phyloP scores from a whole-genome alignment of 2,888 invertebrate species.

The Drosophila imparisetae region DNA sequence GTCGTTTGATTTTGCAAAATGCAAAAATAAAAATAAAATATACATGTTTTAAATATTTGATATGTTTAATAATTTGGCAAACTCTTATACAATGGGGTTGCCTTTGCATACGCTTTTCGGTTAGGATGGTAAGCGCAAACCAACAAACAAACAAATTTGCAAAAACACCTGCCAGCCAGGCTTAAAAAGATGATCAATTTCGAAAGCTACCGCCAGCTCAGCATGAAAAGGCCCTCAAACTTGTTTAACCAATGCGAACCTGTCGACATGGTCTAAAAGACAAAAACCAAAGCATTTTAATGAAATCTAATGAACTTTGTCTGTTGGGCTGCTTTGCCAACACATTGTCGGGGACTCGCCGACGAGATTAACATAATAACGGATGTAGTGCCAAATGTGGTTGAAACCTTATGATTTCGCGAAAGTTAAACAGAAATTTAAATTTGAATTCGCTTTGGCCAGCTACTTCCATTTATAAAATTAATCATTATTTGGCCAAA shows the following conservation, averaged over 20 bases:
- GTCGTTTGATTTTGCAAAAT: constrained; percentile 12
- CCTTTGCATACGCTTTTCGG: not conserved
- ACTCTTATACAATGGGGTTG: constrained; percentile 25
- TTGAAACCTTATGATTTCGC: constrained; percentile 28
- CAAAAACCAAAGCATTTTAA: constrained; percentile 44
- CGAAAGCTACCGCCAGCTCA: constrained; percentile 40
- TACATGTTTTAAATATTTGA: not conserved
- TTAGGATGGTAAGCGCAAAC: constrained; percentile 1
- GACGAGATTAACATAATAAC: constrained; percentile 67
- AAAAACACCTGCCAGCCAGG: constrained; percentile 13
- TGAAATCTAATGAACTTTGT: constrained; percentile 49
- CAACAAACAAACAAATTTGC: not conserved
- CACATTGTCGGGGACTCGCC: constrained; percentile 54
- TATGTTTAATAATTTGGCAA: constrained; percentile 14
- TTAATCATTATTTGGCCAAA: constrained; percentile 56
- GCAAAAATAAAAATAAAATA: not conserved
- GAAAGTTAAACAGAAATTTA: constrained; percentile 40
- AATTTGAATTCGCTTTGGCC: constrained; percentile 38
- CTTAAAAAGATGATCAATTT: constrained; percentile 32
- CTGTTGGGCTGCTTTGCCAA: constrained; percentile 10
- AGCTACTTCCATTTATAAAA: constrained; percentile 29
- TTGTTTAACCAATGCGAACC: constrained; percentile 46
- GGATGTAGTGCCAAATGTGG: constrained; percentile 28
- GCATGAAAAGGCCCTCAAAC: constrained; percentile 13
- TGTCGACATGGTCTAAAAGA: constrained; percentile 35